phyloP scores from a whole-genome alignment of 2,888 invertebrate species.

The Allacma fusca region DNA sequence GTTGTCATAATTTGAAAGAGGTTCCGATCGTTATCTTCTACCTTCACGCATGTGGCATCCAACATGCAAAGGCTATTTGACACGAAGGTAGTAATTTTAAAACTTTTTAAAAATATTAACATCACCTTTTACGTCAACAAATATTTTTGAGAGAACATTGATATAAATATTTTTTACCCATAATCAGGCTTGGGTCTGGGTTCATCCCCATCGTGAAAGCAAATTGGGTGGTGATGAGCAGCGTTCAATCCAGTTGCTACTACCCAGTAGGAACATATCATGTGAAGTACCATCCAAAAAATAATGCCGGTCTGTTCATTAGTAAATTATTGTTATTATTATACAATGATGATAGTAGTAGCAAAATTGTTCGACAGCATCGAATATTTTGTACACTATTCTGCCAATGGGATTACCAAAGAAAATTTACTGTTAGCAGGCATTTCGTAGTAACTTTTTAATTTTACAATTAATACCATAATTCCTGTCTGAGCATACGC shows the following conservation, averaged over 20 bases:
- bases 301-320: slow-evolving; percentile 46
- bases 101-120: no score
- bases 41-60: slow-evolving; percentile 33
- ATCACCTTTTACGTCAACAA: no score
- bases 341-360: no score
- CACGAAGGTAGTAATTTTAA: no score
- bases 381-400: not conserved
- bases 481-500: no score
- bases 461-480: no score
- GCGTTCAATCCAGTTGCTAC: slow-evolving; percentile 73
- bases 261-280: slow-evolving; percentile 63
- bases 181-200: slow-evolving; percentile 61
- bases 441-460: no score
- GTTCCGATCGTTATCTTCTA: slow-evolving; percentile 17
- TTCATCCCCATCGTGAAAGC: slow-evolving; percentile 62
- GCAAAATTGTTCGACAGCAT: no score
- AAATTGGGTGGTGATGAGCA: slow-evolving; percentile 79
- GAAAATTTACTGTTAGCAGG: no score
- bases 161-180: slow-evolving; percentile 60
- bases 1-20: slow-evolving; percentile 66
- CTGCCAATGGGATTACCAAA: not conserved
- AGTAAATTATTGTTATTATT: slow-evolving; percentile 65
- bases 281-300: slow-evolving; percentile 53
- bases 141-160: no score
- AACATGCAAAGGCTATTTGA: slow-evolving; percentile 26